Conservation (phyloP, 2,888 invertebrate genomes). For the Rhodophaea formosa region DNA sequence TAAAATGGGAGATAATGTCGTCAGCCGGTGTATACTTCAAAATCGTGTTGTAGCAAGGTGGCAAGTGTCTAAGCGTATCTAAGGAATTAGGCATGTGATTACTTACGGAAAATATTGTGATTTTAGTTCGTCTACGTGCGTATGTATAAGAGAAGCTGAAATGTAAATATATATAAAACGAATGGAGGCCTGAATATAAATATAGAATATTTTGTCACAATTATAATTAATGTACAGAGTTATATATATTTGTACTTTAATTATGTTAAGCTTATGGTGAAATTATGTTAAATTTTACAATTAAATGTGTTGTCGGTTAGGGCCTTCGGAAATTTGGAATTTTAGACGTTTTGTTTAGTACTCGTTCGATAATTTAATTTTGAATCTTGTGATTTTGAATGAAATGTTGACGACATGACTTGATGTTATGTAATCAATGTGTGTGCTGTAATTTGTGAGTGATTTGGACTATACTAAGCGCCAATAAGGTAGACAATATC, state of each 20-base stretch:
- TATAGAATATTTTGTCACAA: slow-evolving; percentile 67
- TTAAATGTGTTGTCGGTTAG: slow-evolving; percentile 49
- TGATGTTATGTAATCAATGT: neutral
- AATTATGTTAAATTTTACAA: slow-evolving; percentile 66
- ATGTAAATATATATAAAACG: slow-evolving; percentile 71
- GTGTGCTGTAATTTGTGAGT: neutral
- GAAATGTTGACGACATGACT: neutral
- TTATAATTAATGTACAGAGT: slow-evolving; percentile 55
- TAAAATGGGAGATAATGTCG: too few species aligned
- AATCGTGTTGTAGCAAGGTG: too few species aligned
- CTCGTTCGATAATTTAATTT: neutral
- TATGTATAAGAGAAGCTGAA: slow-evolving; percentile 39
- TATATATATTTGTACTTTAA: slow-evolving; percentile 61
- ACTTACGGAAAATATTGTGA: slow-evolving; percentile 21
- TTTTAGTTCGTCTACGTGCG: slow-evolving; percentile 32
- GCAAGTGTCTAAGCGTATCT: neutral
- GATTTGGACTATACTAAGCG: neutral
- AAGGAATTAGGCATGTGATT: slow-evolving; percentile 12
- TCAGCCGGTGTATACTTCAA: too few species aligned
- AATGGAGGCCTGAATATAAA: slow-evolving; percentile 69
- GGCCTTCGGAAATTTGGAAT: slow-evolving; percentile 34
- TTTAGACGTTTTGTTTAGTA: slow-evolving; percentile 15
- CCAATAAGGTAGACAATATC: neutral
- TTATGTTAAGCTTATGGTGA: slow-evolving; percentile 56
- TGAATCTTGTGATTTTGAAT: neutral